Base-by-base conservation (phyloP, 2,888 invertebrate genomes). In the Pinctada fucata region DNA sequence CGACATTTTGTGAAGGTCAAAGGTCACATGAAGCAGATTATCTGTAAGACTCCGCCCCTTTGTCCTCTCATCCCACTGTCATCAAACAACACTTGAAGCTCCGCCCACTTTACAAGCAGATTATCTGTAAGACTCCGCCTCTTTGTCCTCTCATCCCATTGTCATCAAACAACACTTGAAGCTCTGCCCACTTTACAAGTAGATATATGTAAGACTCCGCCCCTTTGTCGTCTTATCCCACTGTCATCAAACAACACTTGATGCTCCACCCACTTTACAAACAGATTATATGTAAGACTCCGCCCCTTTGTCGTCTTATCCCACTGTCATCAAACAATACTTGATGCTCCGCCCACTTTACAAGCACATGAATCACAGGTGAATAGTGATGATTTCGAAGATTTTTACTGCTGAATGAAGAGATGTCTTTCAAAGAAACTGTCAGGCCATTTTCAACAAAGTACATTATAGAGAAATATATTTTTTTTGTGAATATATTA, bases 1-100 rank as follows among this genome's bases (percentile, higher is more conserved):
- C 94, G 96, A 81, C 95, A 95, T 88, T 98, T 97, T 93, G 93
- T 96, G 48, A 95, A 95, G 91, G 94, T 98, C 83, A 96, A 92
- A 69, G 88, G 91, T 16, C 86, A 89, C 50, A 88, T 96, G 83
- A 93, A 92, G 48, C 93, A 94, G 85, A 94, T 95, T 81, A 93
- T 95, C 79, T 91, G 88, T 79, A 87, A 89, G 79, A 85, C 87
- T 13, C 85, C 88, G 3, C 86, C 88, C 2, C 80, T 81, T 16
- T 88, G 85, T 80, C 90, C 87, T 3, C 76, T 87, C n/a, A 79
- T 85, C 3, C 85, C 86, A 31, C 1, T 31, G 31, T 31, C 31
- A 31, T 31, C 31, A 31, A 31, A 31, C 31, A 31, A 31, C 31
- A 31, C 31, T 31, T 31, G 31, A 31, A 31, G 31, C 31, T 31